These are phyloP conservation scores for Marmota monax DNA, from an alignment of 2,113 vertebrate genomes.

Conservation along the genomic window DNA sequence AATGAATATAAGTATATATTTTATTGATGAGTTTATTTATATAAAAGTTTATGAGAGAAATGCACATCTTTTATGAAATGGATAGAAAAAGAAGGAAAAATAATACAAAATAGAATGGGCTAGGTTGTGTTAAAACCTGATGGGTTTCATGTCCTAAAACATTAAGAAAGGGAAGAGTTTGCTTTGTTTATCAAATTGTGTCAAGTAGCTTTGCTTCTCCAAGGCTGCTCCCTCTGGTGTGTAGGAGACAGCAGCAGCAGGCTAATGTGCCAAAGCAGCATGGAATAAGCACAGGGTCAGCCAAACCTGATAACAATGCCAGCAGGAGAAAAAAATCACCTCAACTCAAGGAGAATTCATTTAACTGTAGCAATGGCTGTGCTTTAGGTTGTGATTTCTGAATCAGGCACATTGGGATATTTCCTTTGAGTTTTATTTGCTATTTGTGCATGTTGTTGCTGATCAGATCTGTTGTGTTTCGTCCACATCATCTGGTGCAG, in stretches of 20 bases:
- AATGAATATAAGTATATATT: neutral
- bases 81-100: neutral
- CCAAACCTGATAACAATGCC: constrained; percentile 57
- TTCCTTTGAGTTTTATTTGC: neutral
- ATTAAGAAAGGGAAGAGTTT: constrained; percentile 17
- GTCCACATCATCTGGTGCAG: neutral
- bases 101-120: neutral
- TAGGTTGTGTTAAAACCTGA: neutral
- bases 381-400: neutral
- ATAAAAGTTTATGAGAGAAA: neutral
- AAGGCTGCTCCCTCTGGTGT: constrained; percentile 1
- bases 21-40: neutral
- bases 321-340: constrained; percentile 25
- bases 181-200: constrained; percentile 65
- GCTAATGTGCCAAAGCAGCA: constrained; percentile 50
- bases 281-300: constrained; percentile 40
- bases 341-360: constrained; percentile 53
- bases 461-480: neutral
- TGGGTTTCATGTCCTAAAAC: neutral
- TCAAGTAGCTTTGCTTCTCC: constrained; percentile 55
- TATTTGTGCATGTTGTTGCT: neutral
- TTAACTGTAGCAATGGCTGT: neutral
- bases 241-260: constrained; percentile 57
- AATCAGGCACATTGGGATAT: neutral
- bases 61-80: neutral